These are phyloP conservation scores for Elegia similella DNA, from an alignment of 2,888 invertebrate species.

Conservation along the genomic window DNA sequence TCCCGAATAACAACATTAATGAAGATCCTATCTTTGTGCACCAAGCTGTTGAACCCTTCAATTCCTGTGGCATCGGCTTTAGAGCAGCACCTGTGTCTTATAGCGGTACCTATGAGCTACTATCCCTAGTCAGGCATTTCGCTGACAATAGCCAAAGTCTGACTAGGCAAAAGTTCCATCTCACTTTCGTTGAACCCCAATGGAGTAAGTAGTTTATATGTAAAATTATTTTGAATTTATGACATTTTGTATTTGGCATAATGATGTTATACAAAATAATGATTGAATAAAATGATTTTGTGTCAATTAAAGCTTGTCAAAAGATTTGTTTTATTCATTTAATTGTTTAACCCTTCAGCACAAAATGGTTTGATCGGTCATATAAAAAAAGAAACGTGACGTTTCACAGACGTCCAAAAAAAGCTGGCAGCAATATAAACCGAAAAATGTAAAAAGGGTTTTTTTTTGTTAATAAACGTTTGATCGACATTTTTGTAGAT, in stretches of 20 bases:
- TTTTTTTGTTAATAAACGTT: too few relatives aligned
- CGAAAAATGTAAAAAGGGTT: too few relatives aligned
- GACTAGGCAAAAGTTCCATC: conserved; percentile 40
- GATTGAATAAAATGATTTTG: too few relatives aligned
- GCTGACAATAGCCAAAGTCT: conserved; percentile 32
- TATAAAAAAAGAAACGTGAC: too few relatives aligned
- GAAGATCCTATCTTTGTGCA: conserved; percentile 26
- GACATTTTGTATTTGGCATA: too few relatives aligned
- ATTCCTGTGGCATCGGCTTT: conserved; percentile 40
- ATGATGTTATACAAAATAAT: too few relatives aligned
- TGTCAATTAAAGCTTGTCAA: background rate
- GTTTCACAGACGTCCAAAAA: too few relatives aligned
- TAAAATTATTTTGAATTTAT: too few relatives aligned
- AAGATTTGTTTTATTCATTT: background rate
- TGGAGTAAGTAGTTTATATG: conserved; percentile 17
- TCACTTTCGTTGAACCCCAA: conserved; percentile 33
- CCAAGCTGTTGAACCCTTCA: conserved; percentile 34
- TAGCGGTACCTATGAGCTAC: conserved; percentile 49
- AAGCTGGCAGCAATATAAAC: too few relatives aligned
- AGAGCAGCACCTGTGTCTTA: conserved; percentile 31
- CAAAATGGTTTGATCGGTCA: too few relatives aligned
- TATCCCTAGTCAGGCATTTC: conserved; percentile 37
- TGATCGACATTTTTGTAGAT: too few relatives aligned
- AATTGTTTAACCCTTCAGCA: too few relatives aligned
- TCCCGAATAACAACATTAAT: conserved; percentile 36